A percentile compares a stretch with the other conserved stretches of the same genome.
These are phyloP conservation scores for Camponotus vicinus DNA, from an alignment of 1,140 invertebrate genomes.

Conservation along the genomic window DNA sequence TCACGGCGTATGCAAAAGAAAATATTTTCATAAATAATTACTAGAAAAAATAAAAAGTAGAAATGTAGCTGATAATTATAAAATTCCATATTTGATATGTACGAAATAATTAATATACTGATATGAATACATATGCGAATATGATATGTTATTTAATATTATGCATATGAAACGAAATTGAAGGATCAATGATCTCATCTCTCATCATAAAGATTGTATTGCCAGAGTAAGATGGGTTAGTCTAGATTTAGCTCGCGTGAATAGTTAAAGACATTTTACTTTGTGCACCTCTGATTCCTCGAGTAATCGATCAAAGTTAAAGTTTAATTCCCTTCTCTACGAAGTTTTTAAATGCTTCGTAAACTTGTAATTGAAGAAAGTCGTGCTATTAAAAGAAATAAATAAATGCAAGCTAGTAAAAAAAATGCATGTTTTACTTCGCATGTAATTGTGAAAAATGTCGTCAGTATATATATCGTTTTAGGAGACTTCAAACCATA, in stretches of 20 bases:
- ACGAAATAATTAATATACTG: not conserved
- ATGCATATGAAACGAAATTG: not conserved
- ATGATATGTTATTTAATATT: not conserved
- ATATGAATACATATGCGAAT: no score
- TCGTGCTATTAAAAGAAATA: not conserved
- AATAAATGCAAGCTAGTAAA: not conserved
- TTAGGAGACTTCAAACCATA: not conserved
- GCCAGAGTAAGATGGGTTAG: not conserved
- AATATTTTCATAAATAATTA: not conserved
- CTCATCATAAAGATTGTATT: not conserved
- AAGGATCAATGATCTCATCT: not conserved
- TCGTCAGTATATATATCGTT: not conserved
- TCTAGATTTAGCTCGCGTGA: constrained; percentile 22
- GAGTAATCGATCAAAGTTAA: constrained; percentile 14
- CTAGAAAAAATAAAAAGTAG: not conserved
- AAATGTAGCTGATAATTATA: not conserved
- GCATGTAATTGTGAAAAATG: not conserved
- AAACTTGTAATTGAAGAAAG: constrained; percentile 2
- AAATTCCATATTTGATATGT: not conserved
- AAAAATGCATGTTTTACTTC: not conserved
- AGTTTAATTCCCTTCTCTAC: constrained; percentile 7
- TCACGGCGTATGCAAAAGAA: not conserved
- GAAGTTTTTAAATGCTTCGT: not conserved
- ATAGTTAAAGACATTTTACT: constrained; percentile 15
- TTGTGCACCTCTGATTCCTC: constrained; percentile 19